These are phyloP conservation scores for Cossypha caffra DNA, from an alignment of 2,797 vertebrate genomes.

Conservation along the genomic window DNA sequence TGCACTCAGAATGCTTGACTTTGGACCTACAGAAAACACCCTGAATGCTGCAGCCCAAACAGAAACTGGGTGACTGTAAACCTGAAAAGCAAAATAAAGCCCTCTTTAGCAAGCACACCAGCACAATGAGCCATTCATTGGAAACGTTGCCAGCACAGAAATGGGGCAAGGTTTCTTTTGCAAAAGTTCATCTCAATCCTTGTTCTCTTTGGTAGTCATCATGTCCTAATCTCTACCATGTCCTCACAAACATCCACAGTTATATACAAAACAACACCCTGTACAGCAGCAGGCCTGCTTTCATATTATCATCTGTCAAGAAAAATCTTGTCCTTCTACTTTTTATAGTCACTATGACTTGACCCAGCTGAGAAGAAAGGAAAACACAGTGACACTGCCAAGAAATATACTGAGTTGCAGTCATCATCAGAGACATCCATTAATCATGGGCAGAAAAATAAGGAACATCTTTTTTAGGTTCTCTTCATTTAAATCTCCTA, in stretches of 20 bases:
- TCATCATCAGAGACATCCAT: constrained; percentile 57
- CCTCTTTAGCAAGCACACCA: background rate
- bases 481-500: constrained; percentile 48
- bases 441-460: constrained; percentile 63
- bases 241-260: constrained; percentile 6
- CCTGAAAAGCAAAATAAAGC: background rate
- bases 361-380: constrained; percentile 65
- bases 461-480: constrained; percentile 69
- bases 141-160: background rate
- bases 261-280: constrained; percentile 30
- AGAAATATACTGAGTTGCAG: constrained; percentile 55
- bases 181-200: background rate
- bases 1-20: background rate
- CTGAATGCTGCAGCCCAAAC: background rate
- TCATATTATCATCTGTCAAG: constrained; percentile 43
- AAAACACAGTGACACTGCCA: constrained; percentile 59
- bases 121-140: background rate
- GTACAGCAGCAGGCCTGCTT: constrained; percentile 43
- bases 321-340: constrained; percentile 38
- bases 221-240: background rate
- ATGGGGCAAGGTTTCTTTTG: background rate
- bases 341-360: constrained; percentile 60
- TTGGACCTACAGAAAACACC: background rate
- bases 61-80: background rate
- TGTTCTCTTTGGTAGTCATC: background rate